Evolutionary conservation across 2,797 vertebrate species (phyloP).

Genomic region (Mus minutoides): DNA sequence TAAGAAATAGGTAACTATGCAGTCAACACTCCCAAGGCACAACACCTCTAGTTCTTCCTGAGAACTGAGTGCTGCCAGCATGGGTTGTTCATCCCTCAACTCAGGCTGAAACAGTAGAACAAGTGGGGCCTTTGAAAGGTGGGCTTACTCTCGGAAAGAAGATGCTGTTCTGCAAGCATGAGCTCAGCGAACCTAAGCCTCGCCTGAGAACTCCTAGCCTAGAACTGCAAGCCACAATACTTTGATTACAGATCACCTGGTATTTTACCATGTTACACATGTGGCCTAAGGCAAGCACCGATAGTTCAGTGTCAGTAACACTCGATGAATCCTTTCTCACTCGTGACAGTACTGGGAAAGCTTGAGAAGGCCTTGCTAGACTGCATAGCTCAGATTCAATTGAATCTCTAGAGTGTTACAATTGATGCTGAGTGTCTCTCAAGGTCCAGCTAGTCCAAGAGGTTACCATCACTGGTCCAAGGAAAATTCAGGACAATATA

Average conservation of each 20-base stretch:
- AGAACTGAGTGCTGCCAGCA: neutral
- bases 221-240: neutral
- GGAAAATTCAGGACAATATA: neutral
- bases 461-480: neutral
- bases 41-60: neutral
- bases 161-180: neutral
- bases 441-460: neutral
- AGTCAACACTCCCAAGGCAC: slow-evolving; percentile 33
- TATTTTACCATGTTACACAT: neutral
- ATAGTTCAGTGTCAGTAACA: neutral
- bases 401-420: neutral
- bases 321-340: neutral
- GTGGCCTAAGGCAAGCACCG: neutral
- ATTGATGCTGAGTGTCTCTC: neutral
- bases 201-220: neutral
- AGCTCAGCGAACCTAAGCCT: neutral
- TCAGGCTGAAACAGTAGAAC: neutral
- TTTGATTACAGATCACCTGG: neutral
- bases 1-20: slow-evolving; percentile 66
- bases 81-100: neutral
- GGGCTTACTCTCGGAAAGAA: neutral
- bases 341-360: neutral
- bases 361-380: neutral
- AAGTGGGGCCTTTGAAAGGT: neutral
- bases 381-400: neutral